Evolutionary conservation across 2,888 invertebrate genomes (phyloP).

Genomic region (Auanema sp.): DNA sequence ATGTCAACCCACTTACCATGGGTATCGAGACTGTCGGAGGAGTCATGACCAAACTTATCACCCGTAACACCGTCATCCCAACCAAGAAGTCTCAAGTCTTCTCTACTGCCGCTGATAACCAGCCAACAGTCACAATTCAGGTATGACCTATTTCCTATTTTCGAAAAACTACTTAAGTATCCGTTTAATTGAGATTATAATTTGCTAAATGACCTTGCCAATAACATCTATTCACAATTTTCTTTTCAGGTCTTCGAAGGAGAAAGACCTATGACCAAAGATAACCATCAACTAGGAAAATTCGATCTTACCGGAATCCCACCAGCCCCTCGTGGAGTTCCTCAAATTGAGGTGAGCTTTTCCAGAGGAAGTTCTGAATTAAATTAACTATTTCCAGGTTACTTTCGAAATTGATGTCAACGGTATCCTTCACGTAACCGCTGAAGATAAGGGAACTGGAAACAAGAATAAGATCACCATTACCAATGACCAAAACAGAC

Average conservation of each 20-base stretch:
- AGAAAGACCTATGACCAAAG: constrained; percentile 99
- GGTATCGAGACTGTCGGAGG: constrained; percentile 99
- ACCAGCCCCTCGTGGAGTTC: constrained; percentile 68
- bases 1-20: constrained; percentile 97
- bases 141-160: constrained; percentile 57
- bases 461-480: constrained; percentile 98
- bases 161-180: constrained; percentile 1
- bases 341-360: constrained; percentile 61
- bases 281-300: constrained; percentile 96
- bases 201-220: not conserved
- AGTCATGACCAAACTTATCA: constrained; percentile 98
- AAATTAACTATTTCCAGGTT: constrained; percentile 16
- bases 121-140: constrained; percentile 97
- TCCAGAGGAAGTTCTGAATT: not conserved
- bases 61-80: constrained; percentile 95
- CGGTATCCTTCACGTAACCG: constrained; percentile 75
- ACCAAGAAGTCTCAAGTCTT: constrained; percentile 99
- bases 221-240: not conserved
- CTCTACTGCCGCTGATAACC: constrained; percentile 98
- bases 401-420: constrained; percentile 70
- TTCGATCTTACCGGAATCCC: constrained; percentile 77
- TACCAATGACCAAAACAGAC: constrained; percentile 81
- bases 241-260: constrained; percentile 82
- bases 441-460: constrained; percentile 98
- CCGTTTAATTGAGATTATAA: constrained; percentile 1